Conservation (phyloP, 2,888 invertebrate genomes). For the Lapara coniferarum region DNA sequence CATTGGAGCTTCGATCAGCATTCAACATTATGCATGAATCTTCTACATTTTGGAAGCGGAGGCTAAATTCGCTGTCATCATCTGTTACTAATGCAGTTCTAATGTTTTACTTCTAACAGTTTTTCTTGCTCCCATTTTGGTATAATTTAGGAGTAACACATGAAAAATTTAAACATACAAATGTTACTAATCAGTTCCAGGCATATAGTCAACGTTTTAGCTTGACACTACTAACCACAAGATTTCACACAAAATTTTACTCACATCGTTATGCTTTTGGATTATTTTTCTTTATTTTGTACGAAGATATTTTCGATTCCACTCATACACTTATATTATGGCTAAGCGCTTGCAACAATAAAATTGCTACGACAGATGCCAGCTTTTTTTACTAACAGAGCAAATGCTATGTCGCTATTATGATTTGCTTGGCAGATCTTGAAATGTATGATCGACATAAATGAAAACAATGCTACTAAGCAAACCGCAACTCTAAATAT, state of each 20-base stretch:
- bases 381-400: constrained; percentile 4
- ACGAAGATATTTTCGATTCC: background rate
- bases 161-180: background rate
- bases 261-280: constrained; percentile 9
- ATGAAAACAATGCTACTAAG: background rate
- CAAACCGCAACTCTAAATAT: too few species aligned
- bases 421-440: background rate
- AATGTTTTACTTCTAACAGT: constrained; percentile 4
- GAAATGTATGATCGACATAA: constrained; percentile 16
- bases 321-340: background rate
- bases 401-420: background rate
- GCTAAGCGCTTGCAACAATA: background rate
- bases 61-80: constrained; percentile 5
- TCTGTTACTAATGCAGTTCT: constrained; percentile 9
- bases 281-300: background rate
- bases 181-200: background rate
- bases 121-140: background rate
- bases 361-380: background rate
- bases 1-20: constrained; percentile 46
- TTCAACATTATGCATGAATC: constrained; percentile 43
- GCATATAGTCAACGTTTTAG: background rate
- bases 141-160: background rate
- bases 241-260: background rate
- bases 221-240: constrained; percentile 1
- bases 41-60: constrained; percentile 24